A percentile compares a stretch with the other conserved stretches of the same genome.
phyloP scores from a whole-genome alignment of 1,140 invertebrate genomes.

The Acyrthosiphon pisum region DNA sequence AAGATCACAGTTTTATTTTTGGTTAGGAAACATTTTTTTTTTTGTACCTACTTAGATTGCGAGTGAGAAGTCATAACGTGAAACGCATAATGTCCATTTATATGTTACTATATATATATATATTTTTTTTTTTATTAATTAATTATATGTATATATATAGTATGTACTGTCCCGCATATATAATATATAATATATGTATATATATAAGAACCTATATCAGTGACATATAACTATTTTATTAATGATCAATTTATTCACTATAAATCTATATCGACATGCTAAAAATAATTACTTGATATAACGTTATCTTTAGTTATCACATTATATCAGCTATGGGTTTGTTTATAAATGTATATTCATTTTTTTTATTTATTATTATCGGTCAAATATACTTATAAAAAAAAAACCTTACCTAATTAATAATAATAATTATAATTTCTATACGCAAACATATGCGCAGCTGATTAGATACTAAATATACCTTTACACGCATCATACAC shows the following conservation, averaged over 20 bases:
- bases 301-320: neutral
- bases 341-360: neutral
- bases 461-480: neutral
- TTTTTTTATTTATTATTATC: neutral
- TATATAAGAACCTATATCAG: neutral
- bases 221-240: neutral
- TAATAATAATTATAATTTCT: neutral
- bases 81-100: neutral
- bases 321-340: neutral
- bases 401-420: constrained; percentile 1
- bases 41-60: neutral
- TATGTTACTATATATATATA: neutral
- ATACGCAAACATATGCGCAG: neutral
- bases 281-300: constrained; percentile 3
- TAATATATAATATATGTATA: too few species aligned
- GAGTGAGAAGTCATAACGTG: neutral
- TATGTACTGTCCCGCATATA: neutral
- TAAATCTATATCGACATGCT: neutral
- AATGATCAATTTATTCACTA: neutral
- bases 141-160: neutral
- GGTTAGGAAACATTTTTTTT: neutral
- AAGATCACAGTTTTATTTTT: neutral
- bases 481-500: neutral
- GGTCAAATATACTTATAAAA: neutral
- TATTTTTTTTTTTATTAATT: neutral